phyloP scores from a whole-genome alignment of 2,113 vertebrate species.

The Ovis aries region DNA sequence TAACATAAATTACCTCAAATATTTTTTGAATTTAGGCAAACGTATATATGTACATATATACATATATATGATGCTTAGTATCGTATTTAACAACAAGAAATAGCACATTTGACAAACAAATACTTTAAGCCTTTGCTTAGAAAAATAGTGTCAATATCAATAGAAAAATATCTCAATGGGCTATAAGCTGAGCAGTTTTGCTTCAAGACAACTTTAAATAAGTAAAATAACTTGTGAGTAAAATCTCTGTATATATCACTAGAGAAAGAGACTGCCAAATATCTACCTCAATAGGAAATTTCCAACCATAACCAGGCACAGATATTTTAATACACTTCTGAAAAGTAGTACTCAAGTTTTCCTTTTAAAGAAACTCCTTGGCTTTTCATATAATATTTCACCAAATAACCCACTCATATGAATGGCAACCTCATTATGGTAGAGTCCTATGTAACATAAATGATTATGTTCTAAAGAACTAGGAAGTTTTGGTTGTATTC shows the following conservation, averaged over 20 bases:
- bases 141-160: background rate
- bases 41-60: background rate
- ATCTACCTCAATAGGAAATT: background rate
- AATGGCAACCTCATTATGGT: no score
- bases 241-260: background rate
- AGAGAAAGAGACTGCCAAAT: background rate
- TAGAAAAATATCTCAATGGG: background rate
- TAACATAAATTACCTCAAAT: background rate
- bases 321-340: background rate
- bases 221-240: background rate
- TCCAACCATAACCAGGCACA: background rate
- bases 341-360: background rate
- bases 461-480: background rate
- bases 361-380: background rate
- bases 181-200: background rate
- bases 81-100: background rate
- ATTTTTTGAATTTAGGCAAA: background rate
- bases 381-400: background rate
- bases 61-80: background rate
- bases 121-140: background rate
- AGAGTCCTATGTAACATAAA: background rate
- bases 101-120: background rate
- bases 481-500: background rate
- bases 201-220: background rate
- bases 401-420: background rate